Evolutionary conservation across 2,888 invertebrate species (phyloP).

Genomic region (Acronicta psi): DNA sequence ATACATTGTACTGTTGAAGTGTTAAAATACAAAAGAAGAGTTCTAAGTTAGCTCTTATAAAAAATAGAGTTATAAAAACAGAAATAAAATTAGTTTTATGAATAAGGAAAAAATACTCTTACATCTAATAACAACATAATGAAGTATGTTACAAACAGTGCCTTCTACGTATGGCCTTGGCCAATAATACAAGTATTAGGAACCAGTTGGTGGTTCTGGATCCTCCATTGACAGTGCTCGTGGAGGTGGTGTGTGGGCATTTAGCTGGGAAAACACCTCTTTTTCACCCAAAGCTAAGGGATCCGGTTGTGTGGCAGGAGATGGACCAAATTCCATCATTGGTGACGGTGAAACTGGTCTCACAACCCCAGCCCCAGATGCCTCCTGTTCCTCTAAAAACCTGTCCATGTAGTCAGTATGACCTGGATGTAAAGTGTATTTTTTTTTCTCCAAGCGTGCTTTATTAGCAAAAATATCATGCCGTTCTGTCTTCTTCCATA

Average conservation of each 20-base stretch:
- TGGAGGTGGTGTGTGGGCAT: constrained; percentile 77
- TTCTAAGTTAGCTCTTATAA: constrained; percentile 61
- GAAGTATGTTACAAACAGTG: constrained; percentile 71
- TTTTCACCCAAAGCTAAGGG: constrained; percentile 85
- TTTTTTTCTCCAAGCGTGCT: constrained; percentile 96
- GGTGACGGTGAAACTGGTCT: constrained; percentile 90
- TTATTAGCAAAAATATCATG: constrained; percentile 97
- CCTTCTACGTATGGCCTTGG: constrained; percentile 70
- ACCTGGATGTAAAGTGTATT: constrained; percentile 97
- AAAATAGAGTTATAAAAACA: constrained; percentile 56
- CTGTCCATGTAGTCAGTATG: constrained; percentile 98
- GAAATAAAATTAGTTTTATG: constrained; percentile 58
- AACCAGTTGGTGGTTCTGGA: constrained; percentile 80
- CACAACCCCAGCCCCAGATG: constrained; percentile 90
- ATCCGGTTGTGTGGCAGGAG: constrained; percentile 82
- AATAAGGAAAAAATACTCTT: constrained; percentile 67
- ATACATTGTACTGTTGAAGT: constrained; percentile 79
- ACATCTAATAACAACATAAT: constrained; percentile 47
- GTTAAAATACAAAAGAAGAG: constrained; percentile 56
- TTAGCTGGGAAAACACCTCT: constrained; percentile 85
- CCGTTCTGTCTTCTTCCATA: constrained; percentile 99
- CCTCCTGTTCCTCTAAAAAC: constrained; percentile 96
- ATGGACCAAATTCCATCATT: constrained; percentile 86
- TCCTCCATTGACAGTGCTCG: constrained; percentile 81
- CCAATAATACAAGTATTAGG: constrained; percentile 79